These are phyloP conservation scores for Chaetogeoica ovagalla DNA, from an alignment of 2,888 invertebrate species.

Conservation along the genomic window DNA sequence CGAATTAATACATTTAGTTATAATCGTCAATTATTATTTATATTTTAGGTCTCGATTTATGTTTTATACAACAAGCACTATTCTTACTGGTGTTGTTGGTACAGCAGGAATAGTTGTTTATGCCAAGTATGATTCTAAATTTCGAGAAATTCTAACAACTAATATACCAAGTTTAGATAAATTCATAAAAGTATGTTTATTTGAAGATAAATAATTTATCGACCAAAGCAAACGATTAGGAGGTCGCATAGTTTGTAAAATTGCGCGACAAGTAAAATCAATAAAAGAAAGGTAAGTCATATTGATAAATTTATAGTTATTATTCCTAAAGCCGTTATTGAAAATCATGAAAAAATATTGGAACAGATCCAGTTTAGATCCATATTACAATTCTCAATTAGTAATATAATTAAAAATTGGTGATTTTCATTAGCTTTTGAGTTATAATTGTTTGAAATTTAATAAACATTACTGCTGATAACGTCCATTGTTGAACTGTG, in stretches of 20 bases:
- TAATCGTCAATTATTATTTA: neutral
- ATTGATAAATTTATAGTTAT: neutral
- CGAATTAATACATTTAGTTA: neutral
- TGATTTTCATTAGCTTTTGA: too few relatives aligned
- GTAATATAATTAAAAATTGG: too few relatives aligned
- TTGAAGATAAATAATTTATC: slow-evolving; percentile 60
- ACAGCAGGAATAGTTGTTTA: slow-evolving; percentile 63
- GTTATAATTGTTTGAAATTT: too few relatives aligned
- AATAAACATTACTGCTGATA: too few relatives aligned
- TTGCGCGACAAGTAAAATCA: slow-evolving; percentile 35
- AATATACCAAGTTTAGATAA: slow-evolving; percentile 70
- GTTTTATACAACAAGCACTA: slow-evolving; percentile 56
- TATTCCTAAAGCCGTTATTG: neutral
- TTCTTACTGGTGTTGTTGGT: slow-evolving; percentile 62
- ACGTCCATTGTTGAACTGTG: too few relatives aligned
- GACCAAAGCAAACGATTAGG: slow-evolving; percentile 20
- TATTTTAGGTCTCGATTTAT: slow-evolving; percentile 35
- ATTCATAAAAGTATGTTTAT: slow-evolving; percentile 68
- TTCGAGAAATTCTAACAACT: slow-evolving; percentile 68
- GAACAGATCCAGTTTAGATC: neutral
- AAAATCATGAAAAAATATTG: neutral
- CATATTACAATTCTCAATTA: too few relatives aligned
- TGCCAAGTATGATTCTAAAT: slow-evolving; percentile 69
- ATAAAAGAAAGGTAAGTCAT: slow-evolving; percentile 30
- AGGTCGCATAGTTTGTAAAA: slow-evolving; percentile 35